Percentiles rank a stretch among this genome's conserved stretches.
phyloP scores from a whole-genome alignment of 2,113 vertebrate species.

The Macroglossus sobrinus region DNA sequence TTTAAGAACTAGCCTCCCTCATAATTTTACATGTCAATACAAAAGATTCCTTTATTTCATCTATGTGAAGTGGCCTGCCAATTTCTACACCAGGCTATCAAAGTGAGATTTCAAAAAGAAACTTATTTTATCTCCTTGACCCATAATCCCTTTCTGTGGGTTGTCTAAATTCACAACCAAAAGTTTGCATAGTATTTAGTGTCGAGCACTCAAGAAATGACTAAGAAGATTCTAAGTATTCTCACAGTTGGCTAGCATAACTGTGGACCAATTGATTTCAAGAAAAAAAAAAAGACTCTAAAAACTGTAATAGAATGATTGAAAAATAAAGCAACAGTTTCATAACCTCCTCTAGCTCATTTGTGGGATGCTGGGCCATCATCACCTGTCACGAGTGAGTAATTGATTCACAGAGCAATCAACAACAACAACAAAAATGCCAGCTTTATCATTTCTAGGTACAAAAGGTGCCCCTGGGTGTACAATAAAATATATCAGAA shows the following conservation, averaged over 20 bases:
- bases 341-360: neutral
- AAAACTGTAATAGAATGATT: neutral
- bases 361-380: neutral
- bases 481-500: too few relatives aligned
- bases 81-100: neutral
- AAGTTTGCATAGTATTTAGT: neutral
- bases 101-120: neutral
- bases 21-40: neutral
- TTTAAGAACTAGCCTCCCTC: neutral
- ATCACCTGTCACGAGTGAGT: neutral
- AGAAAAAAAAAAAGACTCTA: neutral
- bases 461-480: neutral
- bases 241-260: neutral
- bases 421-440: neutral
- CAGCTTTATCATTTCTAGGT: neutral
- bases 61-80: neutral
- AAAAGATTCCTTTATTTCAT: neutral
- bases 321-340: neutral
- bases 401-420: neutral
- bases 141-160: neutral
- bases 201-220: neutral
- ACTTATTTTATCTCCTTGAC: neutral
- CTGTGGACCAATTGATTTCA: neutral
- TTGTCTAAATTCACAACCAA: neutral
- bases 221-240: neutral